phyloP scores from a whole-genome alignment of 2,113 vertebrate species.

The Melozone crissalis region DNA sequence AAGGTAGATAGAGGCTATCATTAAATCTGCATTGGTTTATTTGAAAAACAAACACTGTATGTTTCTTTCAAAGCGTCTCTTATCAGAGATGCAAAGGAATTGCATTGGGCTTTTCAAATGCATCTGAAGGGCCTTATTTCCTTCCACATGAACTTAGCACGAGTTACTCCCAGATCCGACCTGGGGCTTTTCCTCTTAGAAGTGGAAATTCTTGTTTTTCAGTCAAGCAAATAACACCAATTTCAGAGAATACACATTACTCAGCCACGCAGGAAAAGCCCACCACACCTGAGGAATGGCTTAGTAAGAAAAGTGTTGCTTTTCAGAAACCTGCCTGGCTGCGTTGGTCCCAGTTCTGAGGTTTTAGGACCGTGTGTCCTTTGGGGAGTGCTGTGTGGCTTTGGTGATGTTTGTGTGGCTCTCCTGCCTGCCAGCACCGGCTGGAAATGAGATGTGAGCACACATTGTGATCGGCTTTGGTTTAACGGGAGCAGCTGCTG shows the following conservation, averaged over 20 bases:
- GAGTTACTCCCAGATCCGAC: not conserved
- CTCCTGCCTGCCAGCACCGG: accelerated
- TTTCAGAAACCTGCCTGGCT: not conserved
- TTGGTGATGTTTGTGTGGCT: not conserved
- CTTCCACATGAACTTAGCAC: not conserved
- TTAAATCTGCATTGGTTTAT: not conserved
- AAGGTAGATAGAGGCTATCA: not conserved
- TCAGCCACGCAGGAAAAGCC: not conserved
- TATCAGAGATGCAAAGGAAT: not conserved
- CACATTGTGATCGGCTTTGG: not conserved
- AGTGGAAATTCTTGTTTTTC: not conserved
- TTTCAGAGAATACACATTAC: not conserved
- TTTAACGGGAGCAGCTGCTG: not conserved
- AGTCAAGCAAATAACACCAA: not conserved
- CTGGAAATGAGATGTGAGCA: not conserved
- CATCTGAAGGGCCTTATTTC: not conserved
- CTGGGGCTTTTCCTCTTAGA: not conserved
- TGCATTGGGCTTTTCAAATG: not conserved
- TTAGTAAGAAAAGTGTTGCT: not conserved
- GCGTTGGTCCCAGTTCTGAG: accelerated
- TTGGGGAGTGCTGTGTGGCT: not conserved
- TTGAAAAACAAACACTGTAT: not conserved
- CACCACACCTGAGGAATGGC: accelerated
- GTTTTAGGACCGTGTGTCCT: not conserved
- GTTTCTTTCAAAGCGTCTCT: not conserved